These are phyloP conservation scores for Belonocnema kinseyi DNA, from an alignment of 1,140 invertebrate species.

Conservation along the genomic window DNA sequence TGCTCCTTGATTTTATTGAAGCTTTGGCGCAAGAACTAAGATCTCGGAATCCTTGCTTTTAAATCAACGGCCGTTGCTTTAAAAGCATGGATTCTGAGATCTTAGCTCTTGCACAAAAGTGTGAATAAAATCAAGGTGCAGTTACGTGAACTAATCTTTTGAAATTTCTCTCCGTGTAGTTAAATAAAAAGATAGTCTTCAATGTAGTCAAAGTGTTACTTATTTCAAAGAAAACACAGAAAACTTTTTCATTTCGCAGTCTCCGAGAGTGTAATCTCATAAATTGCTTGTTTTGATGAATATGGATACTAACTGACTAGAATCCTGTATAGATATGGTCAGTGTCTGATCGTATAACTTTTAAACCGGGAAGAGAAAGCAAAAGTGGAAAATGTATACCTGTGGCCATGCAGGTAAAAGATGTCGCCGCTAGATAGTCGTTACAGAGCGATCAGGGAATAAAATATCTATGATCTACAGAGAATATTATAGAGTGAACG, in stretches of 20 bases:
- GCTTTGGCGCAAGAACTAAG: too few species aligned
- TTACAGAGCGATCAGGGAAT: background rate
- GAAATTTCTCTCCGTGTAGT: too few species aligned
- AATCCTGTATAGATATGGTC: background rate
- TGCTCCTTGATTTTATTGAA: too few species aligned
- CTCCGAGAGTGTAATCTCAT: background rate
- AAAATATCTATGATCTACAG: background rate
- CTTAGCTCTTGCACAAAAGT: too few species aligned
- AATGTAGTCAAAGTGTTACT: background rate
- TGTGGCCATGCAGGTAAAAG: constrained; percentile 22
- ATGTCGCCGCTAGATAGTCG: constrained; percentile 1
- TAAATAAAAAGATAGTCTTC: too few species aligned
- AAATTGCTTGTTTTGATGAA: background rate
- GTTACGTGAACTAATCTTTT: too few species aligned
- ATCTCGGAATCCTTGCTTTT: too few species aligned
- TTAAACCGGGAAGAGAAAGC: constrained; percentile 9
- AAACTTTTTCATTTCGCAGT: background rate
- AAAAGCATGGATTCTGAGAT: too few species aligned
- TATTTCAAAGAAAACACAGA: background rate
- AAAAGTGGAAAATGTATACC: constrained; percentile 21
- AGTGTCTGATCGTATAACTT: constrained; percentile 12
- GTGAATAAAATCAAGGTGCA: too few species aligned
- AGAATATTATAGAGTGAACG: constrained; percentile 3
- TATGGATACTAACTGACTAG: too few species aligned
- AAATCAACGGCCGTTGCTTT: too few species aligned